Conservation (phyloP, 2,797 vertebrate genomes). For the Chaunax sp. region DNA sequence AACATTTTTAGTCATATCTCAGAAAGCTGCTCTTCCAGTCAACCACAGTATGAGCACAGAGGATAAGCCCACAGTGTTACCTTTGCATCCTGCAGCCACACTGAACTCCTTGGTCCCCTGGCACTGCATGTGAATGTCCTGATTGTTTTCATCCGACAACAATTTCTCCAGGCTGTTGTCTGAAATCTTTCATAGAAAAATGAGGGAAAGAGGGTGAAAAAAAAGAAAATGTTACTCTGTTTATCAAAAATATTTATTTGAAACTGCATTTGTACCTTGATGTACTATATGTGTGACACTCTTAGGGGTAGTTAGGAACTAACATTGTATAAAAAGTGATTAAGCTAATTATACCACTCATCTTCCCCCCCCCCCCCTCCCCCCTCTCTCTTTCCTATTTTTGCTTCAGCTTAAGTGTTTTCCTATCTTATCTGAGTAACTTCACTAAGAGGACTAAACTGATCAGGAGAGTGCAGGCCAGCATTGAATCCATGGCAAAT, state of each 20-base stretch:
- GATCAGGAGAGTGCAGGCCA: conserved; percentile 11
- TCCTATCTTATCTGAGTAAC: conserved; percentile 75
- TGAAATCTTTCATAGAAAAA: conserved; percentile 56
- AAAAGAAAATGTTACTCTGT: background rate
- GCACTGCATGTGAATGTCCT: conserved; percentile 32
- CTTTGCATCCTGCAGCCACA: conserved; percentile 44
- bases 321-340: conserved; percentile 5
- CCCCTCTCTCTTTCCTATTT: conserved; percentile 38
- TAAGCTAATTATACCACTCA: conserved; percentile 23
- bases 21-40: background rate
- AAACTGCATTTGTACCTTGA: conserved; percentile 1
- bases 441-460: conserved; percentile 42
- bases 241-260: no score
- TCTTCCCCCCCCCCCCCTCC: conserved; percentile 26
- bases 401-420: conserved; percentile 48
- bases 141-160: conserved; percentile 34
- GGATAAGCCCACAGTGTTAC: conserved; percentile 35
- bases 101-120: conserved; percentile 52
- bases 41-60: background rate
- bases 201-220: background rate
- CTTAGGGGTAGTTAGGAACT: background rate
- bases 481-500: conserved; percentile 5
- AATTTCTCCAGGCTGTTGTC: conserved; percentile 45
- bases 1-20: background rate
- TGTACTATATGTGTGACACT: background rate